Conservation (phyloP, 2,888 invertebrate species). For the Periphyllus acericola region DNA sequence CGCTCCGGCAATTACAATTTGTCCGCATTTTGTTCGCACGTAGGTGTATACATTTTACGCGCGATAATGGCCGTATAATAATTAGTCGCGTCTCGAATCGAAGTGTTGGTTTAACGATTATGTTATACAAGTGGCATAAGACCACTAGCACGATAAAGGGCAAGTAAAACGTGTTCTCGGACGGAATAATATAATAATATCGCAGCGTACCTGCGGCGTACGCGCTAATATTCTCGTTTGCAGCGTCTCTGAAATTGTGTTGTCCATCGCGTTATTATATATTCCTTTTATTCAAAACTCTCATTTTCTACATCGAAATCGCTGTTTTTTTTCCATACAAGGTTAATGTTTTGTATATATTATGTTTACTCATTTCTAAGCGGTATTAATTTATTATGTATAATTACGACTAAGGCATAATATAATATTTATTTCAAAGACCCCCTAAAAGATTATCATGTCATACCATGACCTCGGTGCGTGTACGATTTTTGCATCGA, state of each 20-base stretch:
- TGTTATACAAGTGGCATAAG: not conserved
- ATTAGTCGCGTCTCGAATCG: constrained; percentile 1
- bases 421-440: not conserved
- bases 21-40: not conserved
- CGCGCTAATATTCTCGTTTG: not conserved
- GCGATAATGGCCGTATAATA: not conserved
- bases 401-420: not conserved
- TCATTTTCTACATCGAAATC: not conserved
- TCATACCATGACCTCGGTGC: not conserved
- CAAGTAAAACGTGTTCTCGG: too few relatives aligned
- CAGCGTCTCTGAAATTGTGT: not conserved
- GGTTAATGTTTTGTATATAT: not conserved
- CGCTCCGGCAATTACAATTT: not conserved
- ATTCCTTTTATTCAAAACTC: not conserved
- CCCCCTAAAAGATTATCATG: not conserved
- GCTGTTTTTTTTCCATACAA: not conserved
- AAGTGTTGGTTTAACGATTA: not conserved
- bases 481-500: not conserved
- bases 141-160: not conserved
- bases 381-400: not conserved
- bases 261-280: not conserved
- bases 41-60: not conserved
- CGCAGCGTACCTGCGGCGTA: too few relatives aligned
- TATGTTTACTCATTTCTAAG: not conserved
- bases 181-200: too few relatives aligned